Base-by-base conservation (phyloP, 2,797 vertebrate species). In the Typhlichthys eigenmanni region DNA sequence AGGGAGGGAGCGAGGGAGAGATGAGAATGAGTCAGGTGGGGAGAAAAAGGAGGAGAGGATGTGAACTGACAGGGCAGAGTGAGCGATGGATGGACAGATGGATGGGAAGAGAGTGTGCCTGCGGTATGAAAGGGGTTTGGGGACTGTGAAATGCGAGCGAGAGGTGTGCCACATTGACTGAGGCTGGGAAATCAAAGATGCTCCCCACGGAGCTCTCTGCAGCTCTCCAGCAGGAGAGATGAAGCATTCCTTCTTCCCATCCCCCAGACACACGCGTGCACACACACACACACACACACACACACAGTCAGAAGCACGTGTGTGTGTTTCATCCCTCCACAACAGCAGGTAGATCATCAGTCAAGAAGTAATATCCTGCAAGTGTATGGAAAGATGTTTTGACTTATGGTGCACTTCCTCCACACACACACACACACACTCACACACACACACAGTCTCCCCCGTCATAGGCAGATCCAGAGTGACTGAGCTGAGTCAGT, bases 311-410 rank as follows among this genome's bases (percentile, higher is more conserved):
- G 56, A 51, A 60, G 60, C 64, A 69, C 55, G n/a, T 13, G 17
- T n/a, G 1, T 47, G 9, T 4, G 47, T 48, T n/a, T 48, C 47
- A 38, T 5, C 34, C 7, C 34, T 38, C 16, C 59, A 51, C 47
- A 16, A 29, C 10, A 55, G 55, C 63, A 71, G 57, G 32, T 64
- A 67, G 34, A 58, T 75, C 66, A 72, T 63, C 16, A 58, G 50
- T 68, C 67, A 64, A 58, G 29, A 69, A 63, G 55, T 60, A 55
- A 69, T 47, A 65, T 12, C 56, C 50, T 67, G 29, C 16, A 55
- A 69, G 69, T 59, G 58, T 61, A 71, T 60, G 69, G 78, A 74
- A 38, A 66, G 72, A 71, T 69, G 71, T 69, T 76, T 66, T 66
- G 53, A 75, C 67, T 69, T 69, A 75, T 71, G 48, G 64, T 74